Conservation (phyloP, 2,888 invertebrate species). For the Aphidius colemani region DNA sequence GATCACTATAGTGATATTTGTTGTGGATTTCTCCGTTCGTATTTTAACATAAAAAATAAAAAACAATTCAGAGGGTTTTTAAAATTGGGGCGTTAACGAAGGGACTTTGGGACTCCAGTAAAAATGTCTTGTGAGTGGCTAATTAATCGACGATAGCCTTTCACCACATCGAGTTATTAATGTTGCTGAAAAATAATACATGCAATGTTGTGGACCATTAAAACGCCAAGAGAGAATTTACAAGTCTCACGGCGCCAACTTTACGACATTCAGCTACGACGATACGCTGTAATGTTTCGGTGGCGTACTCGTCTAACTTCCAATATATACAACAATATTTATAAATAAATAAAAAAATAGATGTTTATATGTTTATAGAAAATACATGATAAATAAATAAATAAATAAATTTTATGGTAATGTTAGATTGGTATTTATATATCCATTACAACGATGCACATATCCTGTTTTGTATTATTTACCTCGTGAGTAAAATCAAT, state of each 20-base stretch:
- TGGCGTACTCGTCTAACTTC: constrained; percentile 16
- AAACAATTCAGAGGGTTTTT: background rate
- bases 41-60: constrained; percentile 20
- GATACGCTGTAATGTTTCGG: constrained; percentile 29
- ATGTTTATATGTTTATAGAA: constrained; percentile 16
- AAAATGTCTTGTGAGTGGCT: constrained; percentile 40
- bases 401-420: background rate
- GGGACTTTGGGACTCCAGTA: constrained; percentile 22
- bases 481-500: no score
- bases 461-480: no score
- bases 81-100: constrained; percentile 36
- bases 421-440: background rate
- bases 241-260: constrained; percentile 47
- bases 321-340: background rate
- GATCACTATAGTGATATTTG: no score
- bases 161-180: constrained; percentile 54
- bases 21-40: background rate
- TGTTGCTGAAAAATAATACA: constrained; percentile 57
- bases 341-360: constrained; percentile 17
- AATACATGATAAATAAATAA: constrained; percentile 9
- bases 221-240: constrained; percentile 54
- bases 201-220: constrained; percentile 52
- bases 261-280: constrained; percentile 51
- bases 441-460: background rate
- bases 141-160: constrained; percentile 55